These are phyloP conservation scores for Alauda arvensis DNA, from an alignment of 2,797 vertebrate species.

Conservation along the genomic window DNA sequence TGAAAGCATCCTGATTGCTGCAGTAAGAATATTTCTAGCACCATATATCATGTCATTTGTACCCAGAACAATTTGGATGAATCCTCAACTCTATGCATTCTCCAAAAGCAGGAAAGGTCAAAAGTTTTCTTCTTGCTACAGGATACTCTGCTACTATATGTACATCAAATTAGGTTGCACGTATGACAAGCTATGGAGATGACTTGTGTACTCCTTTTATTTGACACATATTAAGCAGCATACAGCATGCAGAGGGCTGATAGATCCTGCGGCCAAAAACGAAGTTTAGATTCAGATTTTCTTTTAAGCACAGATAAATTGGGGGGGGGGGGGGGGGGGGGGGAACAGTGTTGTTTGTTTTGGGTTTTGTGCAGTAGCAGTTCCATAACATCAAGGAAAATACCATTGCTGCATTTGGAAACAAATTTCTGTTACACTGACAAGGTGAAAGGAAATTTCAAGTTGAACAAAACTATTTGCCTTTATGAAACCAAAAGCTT, in stretches of 20 bases:
- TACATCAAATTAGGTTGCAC: conserved; percentile 20
- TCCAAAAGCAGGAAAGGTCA: conserved; percentile 52
- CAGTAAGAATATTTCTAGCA: conserved; percentile 21
- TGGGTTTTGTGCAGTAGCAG: not conserved
- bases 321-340: not conserved
- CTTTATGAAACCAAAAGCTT: not conserved
- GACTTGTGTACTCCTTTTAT: conserved; percentile 6
- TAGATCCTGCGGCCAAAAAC: conserved; percentile 4
- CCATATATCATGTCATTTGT: conserved; percentile 20
- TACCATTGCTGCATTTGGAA: not conserved
- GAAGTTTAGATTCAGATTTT: not conserved
- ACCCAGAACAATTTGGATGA: conserved; percentile 30
- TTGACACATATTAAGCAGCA: conserved; percentile 1
- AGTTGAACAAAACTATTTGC: not conserved
- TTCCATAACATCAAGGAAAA: not conserved
- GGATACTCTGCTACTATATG: conserved; percentile 12
- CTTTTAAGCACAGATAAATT: not conserved
- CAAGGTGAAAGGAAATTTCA: not conserved
- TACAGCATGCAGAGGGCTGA: not conserved
- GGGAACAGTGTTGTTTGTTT: not conserved
- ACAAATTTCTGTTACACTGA: not conserved
- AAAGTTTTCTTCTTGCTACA: conserved; percentile 58
- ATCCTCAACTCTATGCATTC: not conserved
- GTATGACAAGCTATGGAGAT: not conserved
- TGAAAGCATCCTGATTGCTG: conserved; percentile 20